A percentile compares a stretch with the other conserved stretches of the same genome.
phyloP scores from a whole-genome alignment of 2,113 vertebrate genomes.

The Nycticryphes semicollaris region DNA sequence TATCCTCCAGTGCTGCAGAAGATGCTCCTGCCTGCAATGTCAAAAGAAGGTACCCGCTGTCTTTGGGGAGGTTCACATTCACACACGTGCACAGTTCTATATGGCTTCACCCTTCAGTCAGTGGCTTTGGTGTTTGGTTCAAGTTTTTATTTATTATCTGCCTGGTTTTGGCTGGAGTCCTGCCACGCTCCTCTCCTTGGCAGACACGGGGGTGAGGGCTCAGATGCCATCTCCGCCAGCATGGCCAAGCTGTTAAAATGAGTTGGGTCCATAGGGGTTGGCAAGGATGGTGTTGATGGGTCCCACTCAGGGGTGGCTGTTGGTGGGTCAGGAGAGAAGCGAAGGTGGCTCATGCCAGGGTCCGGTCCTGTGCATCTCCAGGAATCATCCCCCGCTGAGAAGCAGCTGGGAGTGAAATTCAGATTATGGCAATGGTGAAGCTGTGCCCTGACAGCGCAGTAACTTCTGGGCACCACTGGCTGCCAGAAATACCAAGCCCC shows the following conservation, averaged over 20 bases:
- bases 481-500: background rate
- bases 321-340: background rate
- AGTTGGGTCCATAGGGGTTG: background rate
- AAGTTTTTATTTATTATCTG: background rate
- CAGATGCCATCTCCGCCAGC: rapidly evolving
- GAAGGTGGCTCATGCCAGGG: rapidly evolving
- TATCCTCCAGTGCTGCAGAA: background rate
- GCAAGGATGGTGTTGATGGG: background rate
- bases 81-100: rapidly evolving
- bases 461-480: background rate
- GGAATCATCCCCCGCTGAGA: background rate
- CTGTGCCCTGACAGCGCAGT: background rate
- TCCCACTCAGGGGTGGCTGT: rapidly evolving
- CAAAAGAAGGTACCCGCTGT: rapidly evolving
- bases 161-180: background rate
- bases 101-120: background rate
- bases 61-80: background rate
- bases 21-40: background rate
- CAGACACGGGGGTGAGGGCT: background rate
- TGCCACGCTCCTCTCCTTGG: background rate
- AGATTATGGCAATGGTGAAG: background rate
- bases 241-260: background rate
- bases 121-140: background rate
- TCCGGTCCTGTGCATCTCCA: background rate
- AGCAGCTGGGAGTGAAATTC: background rate